Base-by-base conservation (phyloP, 1,140 invertebrate genomes). In the Drosophila lacteicornis region DNA sequence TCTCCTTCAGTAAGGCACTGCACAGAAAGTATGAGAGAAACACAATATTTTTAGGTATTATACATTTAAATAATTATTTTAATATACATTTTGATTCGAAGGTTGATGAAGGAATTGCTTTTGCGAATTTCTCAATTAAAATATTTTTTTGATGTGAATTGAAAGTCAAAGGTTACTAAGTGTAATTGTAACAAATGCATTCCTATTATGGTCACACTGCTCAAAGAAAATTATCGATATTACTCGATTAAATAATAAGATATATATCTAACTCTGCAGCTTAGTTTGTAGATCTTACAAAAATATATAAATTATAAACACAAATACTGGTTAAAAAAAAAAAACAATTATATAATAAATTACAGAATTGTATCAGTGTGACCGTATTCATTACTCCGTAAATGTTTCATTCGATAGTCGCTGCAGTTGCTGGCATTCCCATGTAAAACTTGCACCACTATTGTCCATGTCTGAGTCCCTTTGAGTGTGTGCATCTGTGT, bases 401-500 rank as follows among this genome's bases (percentile, higher is more conserved):
- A 69, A 69, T 51, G 60, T 51, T 69, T 66, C 66, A 69, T 67
- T 69, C 47, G 27, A 69, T 51, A 53, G 47, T 67, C 12, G 30
- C 17, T 43, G 62, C 67, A 67, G 47, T 51, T 67, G 62, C 40
- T 45, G 47, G 38, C 40, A 36, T 70, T 55, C 47, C 62, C 67
- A 70, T 36, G 47, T 68, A 43, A 45, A 53, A 67, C 12, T 38
- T 62, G 57, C 55, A 38, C 33, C 33, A 56, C 27, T 43, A 56
- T 3, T 19, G 30, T 40, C 22, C 27, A 30, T 65, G 69, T 42
- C 11, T 33, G 42, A 33, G 55, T 65, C 13, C 53, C 12, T 51
- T 40, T 74, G 38, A 36, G 49, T 42, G 47, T 75, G 25, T 69
- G 57, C 50, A 25, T 38, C 22, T 62, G 27, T 47, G 27, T 74